Percentiles rank a stretch among this genome's conserved stretches.
These are phyloP conservation scores for Platyrinchus mystaceus DNA, from an alignment of 2,797 vertebrate genomes.

Conservation along the genomic window DNA sequence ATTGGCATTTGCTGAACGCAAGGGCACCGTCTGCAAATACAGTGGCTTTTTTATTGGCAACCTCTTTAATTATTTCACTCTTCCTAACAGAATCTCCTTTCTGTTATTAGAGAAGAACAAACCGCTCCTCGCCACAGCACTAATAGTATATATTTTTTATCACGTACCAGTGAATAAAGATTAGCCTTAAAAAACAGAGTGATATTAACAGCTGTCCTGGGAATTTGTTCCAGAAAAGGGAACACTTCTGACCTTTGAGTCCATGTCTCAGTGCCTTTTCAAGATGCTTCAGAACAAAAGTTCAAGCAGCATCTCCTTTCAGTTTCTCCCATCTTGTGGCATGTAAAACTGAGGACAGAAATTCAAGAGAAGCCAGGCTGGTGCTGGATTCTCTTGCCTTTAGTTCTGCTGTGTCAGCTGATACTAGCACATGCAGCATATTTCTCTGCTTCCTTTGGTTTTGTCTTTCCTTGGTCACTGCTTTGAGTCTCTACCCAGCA, in stretches of 20 bases:
- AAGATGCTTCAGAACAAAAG: constrained; percentile 16
- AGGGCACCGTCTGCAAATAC: constrained; percentile 14
- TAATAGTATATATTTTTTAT: not conserved
- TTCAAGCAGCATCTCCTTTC: constrained; percentile 6
- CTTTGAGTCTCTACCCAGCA: not conserved
- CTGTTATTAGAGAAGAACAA: constrained; percentile 4
- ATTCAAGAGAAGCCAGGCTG: not conserved
- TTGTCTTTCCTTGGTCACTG: not conserved
- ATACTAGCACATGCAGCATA: not conserved
- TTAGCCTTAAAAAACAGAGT: constrained; percentile 11
- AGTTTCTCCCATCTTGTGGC: not conserved
- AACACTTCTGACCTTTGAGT: constrained; percentile 15
- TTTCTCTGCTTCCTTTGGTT: not conserved
- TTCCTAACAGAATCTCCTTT: constrained; percentile 10
- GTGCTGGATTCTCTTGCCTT: not conserved
- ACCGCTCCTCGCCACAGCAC: not conserved
- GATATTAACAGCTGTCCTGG: constrained; percentile 29
- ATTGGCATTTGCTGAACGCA: not conserved
- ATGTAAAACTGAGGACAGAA: not conserved
- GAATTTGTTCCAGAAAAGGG: constrained; percentile 29
- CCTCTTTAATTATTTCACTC: constrained; percentile 20
- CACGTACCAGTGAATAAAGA: not conserved
- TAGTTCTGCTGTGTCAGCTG: not conserved
- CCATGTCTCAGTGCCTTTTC: not conserved
- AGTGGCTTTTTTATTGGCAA: constrained; percentile 47